These are phyloP conservation scores for Andrena bicolor DNA, from an alignment of 2,888 invertebrate species.

Conservation along the genomic window DNA sequence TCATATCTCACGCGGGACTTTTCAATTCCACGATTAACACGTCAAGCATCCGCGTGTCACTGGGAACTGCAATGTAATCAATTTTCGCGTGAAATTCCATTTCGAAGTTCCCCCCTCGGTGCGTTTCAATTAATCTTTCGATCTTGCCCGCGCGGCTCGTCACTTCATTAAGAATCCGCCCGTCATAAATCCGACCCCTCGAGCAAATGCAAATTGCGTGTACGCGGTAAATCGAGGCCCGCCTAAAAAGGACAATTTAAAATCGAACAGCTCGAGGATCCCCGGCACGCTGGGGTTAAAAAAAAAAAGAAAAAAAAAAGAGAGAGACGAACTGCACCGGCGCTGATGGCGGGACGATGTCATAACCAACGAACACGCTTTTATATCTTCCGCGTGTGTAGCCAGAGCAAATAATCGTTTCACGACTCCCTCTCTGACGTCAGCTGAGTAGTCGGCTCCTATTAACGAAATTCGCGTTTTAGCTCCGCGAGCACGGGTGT, in stretches of 20 bases:
- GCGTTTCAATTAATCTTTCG: constrained; percentile 41
- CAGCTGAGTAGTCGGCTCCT: constrained; percentile 28
- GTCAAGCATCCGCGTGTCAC: neutral
- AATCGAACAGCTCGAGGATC: constrained; percentile 29
- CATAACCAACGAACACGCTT: constrained; percentile 53
- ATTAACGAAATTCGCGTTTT: constrained; percentile 13
- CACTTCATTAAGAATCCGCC: constrained; percentile 39
- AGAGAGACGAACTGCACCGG: constrained; percentile 29
- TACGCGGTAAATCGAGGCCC: constrained; percentile 27
- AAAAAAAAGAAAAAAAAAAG: constrained; percentile 16
- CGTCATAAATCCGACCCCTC: constrained; percentile 20
- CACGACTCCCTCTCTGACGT: neutral
- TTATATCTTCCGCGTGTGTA: constrained; percentile 33
- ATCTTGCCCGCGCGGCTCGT: constrained; percentile 13
- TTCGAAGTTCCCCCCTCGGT: neutral
- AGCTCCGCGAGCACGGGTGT: neutral
- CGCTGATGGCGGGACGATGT: constrained; percentile 41
- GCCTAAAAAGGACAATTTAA: constrained; percentile 33
- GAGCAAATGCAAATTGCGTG: constrained; percentile 28
- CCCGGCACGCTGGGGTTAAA: constrained; percentile 10
- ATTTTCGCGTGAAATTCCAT: neutral
- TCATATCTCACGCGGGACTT: too few species aligned
- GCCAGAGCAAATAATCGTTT: constrained; percentile 12
- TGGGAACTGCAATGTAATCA: neutral
- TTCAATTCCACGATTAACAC: too few species aligned